Evolutionary conservation across 2,888 invertebrate genomes (phyloP), one percentile per base, ranked within the genome.

Genomic region (Mimumesa dahlbomi): DNA sequence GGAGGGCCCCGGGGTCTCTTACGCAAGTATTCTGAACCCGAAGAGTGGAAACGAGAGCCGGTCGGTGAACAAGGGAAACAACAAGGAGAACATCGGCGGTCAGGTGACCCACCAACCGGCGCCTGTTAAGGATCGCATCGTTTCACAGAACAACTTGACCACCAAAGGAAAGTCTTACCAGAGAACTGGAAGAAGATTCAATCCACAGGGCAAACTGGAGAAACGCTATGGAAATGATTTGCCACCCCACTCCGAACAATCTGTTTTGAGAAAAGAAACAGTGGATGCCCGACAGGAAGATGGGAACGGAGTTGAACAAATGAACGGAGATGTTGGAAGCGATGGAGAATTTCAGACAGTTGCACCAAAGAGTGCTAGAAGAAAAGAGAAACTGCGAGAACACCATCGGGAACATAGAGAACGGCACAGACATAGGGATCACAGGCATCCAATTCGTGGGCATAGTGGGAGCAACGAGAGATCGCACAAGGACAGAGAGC

Each of bases 41-140:
- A 88, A 93, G 94, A 78, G 93, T 94, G 86, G 91, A 93, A 86
- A 93, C 7, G 75, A 78, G 6, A 57, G 21, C 13, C 64, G 72
- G 0, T 29, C 31, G 21, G 43, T 31, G 19, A 49, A 57, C 2
- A 88, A 90, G 80, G 92, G 92, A 58, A 91, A 91, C 82, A 93
- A 93, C 76, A 93, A 93, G 79, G 93, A 93, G 85, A 93, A 93
- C 86, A 92, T 90, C 34, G 86, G 84, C 19, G 86, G 90, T 54
- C 91, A 67, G 6, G 63, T 92, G 58, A 90, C 67, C 19, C 78
- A 73, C 16, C 74, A 64, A 14, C 49, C 59, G 0, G 16, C 75
- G 34, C 72, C 56, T 2, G 61, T 61, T 2, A 85, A 83, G 61
- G 82, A 85, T 29, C 69, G 77, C 4, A 68, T 79, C 6, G 43